phyloP scores from a whole-genome alignment of 2,113 vertebrate genomes.

The Tympanuchus pallidicinctus region DNA sequence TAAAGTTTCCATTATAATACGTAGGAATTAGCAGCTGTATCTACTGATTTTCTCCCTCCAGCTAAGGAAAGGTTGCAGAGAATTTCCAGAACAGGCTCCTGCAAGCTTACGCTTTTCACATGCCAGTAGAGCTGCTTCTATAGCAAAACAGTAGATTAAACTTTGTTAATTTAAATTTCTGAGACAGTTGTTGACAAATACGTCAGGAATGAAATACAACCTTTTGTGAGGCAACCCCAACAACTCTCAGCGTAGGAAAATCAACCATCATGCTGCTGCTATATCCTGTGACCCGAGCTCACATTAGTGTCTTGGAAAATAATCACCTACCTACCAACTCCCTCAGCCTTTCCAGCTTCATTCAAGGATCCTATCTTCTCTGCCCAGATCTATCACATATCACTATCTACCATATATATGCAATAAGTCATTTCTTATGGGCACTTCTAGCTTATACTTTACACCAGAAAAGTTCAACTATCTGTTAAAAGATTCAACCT shows the following conservation, averaged over 20 bases:
- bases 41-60: conserved; percentile 24
- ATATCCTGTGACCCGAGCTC: not conserved
- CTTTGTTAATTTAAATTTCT: not conserved
- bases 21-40: not conserved
- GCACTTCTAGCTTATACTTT: not conserved
- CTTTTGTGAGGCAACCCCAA: not conserved
- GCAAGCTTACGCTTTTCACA: not conserved
- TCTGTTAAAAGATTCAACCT: not conserved
- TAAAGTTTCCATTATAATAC: not conserved
- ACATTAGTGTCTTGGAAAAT: not conserved
- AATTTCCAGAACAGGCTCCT: conserved; percentile 33
- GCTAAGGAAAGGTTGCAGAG: conserved; percentile 10
- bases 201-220: not conserved
- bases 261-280: not conserved
- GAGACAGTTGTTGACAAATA: not conserved
- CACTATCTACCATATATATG: not conserved
- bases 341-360: not conserved
- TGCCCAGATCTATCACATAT: not conserved
- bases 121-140: not conserved
- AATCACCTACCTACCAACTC: not conserved
- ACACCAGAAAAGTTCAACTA: not conserved
- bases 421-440: not conserved
- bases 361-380: not conserved
- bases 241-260: not conserved
- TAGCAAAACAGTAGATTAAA: not conserved